Percentiles rank a stretch among this genome's conserved stretches.
Evolutionary conservation across 2,797 vertebrate genomes (phyloP).

Genomic region (Anguilla pacifica): DNA sequence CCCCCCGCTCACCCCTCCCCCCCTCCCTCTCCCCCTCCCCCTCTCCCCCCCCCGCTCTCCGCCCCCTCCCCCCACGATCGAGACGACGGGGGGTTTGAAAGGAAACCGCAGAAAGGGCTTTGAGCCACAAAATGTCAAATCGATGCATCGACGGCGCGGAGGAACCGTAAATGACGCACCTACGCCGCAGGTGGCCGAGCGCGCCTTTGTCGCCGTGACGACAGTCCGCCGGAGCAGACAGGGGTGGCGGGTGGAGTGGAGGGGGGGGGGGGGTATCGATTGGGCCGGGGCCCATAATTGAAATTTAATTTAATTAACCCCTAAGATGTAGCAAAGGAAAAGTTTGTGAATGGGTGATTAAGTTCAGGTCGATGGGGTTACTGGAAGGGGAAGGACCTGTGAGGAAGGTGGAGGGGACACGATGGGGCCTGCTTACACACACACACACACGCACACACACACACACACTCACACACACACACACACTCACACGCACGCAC

Average conservation of each 20-base stretch:
- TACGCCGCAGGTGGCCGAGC: background rate
- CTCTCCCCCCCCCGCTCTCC: too few relatives aligned
- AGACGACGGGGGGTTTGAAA: background rate
- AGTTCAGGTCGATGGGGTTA: background rate
- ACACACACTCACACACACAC: too few relatives aligned
- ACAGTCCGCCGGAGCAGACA: background rate
- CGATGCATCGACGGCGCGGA: background rate
- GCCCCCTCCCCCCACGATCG: too few relatives aligned
- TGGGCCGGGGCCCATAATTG: background rate
- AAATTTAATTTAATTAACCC: slow-evolving; percentile 3
- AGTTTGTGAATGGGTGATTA: background rate
- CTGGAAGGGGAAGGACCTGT: background rate
- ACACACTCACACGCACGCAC: too few relatives aligned
- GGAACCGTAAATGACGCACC: background rate
- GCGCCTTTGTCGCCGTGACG: background rate
- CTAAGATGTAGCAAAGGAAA: background rate
- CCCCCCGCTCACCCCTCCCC: too few relatives aligned
- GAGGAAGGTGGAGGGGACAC: background rate
- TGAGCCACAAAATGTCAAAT: background rate
- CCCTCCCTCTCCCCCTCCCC: too few relatives aligned
- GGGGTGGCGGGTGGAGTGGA: too few relatives aligned
- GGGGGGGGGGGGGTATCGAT: background rate
- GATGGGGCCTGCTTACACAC: background rate
- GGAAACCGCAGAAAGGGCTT: background rate
- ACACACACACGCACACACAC: too few relatives aligned